Conservation (phyloP, 2,113 vertebrate species). For the Pluvianellus socialis region DNA sequence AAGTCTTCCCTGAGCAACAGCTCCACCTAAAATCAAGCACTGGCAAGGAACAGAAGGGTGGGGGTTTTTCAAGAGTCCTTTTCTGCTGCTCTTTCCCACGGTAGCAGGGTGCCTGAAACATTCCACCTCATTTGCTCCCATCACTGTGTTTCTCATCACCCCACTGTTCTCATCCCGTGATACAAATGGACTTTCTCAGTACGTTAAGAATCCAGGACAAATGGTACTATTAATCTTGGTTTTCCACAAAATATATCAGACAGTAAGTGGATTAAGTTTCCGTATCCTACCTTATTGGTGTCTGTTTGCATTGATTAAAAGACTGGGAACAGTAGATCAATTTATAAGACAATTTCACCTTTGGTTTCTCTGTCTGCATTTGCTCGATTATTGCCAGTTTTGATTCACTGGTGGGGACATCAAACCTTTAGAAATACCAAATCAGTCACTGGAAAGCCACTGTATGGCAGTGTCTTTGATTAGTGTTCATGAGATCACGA, state of each 20-base stretch:
- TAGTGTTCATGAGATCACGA: background rate
- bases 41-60: background rate
- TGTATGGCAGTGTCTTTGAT: background rate
- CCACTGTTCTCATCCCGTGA: background rate
- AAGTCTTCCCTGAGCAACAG: background rate
- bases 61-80: rapidly evolving
- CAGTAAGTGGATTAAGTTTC: background rate
- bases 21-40: background rate
- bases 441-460: background rate
- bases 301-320: background rate
- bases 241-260: background rate
- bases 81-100: background rate
- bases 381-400: background rate
- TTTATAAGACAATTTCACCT: background rate
- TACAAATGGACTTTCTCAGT: background rate
- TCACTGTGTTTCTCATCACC: background rate
- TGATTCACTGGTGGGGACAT: background rate
- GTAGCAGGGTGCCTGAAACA: background rate
- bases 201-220: background rate
- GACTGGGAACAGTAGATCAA: background rate
- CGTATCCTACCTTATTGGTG: background rate
- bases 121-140: background rate
- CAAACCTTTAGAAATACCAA: background rate
- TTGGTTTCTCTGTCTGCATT: background rate
- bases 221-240: background rate